phyloP scores from a whole-genome alignment of 2,888 invertebrate species.

The Platycheirus rosarum region DNA sequence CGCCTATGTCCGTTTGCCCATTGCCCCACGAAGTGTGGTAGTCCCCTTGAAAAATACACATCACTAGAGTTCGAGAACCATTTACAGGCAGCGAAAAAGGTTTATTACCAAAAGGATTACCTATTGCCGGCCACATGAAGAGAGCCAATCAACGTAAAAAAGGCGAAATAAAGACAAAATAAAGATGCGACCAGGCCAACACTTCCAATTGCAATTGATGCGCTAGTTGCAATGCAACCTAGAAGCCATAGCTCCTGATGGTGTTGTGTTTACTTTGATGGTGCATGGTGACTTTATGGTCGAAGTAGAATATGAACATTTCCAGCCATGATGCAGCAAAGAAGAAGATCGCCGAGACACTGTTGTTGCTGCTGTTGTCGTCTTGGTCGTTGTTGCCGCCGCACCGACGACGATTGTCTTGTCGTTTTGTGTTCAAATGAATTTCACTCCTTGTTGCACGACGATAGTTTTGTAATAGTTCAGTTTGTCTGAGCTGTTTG shows the following conservation, averaged over 20 bases:
- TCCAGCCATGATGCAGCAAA: constrained; percentile 2
- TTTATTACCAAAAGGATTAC: constrained; percentile 73
- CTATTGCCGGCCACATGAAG: constrained; percentile 49
- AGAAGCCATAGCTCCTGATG: constrained; percentile 29
- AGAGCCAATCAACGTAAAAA: constrained; percentile 38
- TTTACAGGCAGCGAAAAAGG: constrained; percentile 69
- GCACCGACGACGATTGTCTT: constrained; percentile 81
- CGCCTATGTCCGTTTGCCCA: constrained; percentile 50
- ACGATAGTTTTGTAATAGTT: constrained; percentile 76
- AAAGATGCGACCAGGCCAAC: constrained; percentile 71
- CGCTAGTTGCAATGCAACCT: constrained; percentile 53
- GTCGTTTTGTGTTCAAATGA: constrained; percentile 82
- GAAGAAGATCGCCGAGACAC: constrained; percentile 46
- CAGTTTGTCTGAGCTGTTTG: constrained; percentile 82
- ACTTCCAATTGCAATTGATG: constrained; percentile 74
- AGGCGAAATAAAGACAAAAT: constrained; percentile 67
- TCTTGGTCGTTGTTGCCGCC: constrained; percentile 67
- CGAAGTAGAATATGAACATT: constrained; percentile 43
- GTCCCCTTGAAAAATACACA: constrained; percentile 63
- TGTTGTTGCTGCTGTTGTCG: constrained; percentile 7
- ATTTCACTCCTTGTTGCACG: constrained; percentile 80
- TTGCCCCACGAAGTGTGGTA: constrained; percentile 54
- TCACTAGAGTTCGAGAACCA: constrained; percentile 68
- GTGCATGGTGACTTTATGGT: constrained; percentile 65
- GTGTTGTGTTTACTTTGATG: constrained; percentile 18